Base-by-base conservation (phyloP, 92 coral and sea anemone species). In the Montipora capitata region DNA sequence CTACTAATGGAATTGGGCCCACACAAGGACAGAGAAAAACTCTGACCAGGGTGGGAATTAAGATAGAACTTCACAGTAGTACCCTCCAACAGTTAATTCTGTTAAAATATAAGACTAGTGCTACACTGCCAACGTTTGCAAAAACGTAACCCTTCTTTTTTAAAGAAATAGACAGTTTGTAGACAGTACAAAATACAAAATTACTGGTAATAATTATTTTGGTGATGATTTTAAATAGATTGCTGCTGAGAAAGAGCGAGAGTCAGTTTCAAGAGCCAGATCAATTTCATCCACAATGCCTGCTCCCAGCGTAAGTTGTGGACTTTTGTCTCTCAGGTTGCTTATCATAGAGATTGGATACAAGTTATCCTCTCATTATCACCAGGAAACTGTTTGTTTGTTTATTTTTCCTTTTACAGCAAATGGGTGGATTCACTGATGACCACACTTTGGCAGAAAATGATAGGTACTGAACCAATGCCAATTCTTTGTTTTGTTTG, bases 161-260 rank as follows among this genome's bases (percentile, higher is more conserved):
- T 27, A 27, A 27, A 27, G 35, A 27, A 27, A 27, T 27, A 18
- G 1, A 27, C 35, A 1, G 35, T 27, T 27, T 27, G 35, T 27
- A 27, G 35, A 27, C 1, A 0, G 35, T 27, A 27, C 35, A 27
- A 27, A 27, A 27, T 27, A 27, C 35, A 27, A 27, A 27, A 27
- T 27, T 27, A 27, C 35, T 27, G 35, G 35, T 27, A 27, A 51
- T 8, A 12, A 40, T 10, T 1, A 41, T 27, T 14, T 62, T 16
- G 8, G 9, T 65, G 56, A 0, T 39, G 49, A 5, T 70, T 43
- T 72, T 10, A 72, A 58, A 57, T 82, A 97, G 99, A 86, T 79
- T 38, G 98, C 98, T 39, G 98, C 98, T 54, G 99, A 97, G 68
- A 96, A 89, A 63, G 99, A 97, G 84, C 92, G 84, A 64, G 99